Evolutionary conservation across 2,888 invertebrate species (phyloP), one percentile per base, ranked within the genome.

Genomic region (Imbricaverruca yamaguchii): DNA sequence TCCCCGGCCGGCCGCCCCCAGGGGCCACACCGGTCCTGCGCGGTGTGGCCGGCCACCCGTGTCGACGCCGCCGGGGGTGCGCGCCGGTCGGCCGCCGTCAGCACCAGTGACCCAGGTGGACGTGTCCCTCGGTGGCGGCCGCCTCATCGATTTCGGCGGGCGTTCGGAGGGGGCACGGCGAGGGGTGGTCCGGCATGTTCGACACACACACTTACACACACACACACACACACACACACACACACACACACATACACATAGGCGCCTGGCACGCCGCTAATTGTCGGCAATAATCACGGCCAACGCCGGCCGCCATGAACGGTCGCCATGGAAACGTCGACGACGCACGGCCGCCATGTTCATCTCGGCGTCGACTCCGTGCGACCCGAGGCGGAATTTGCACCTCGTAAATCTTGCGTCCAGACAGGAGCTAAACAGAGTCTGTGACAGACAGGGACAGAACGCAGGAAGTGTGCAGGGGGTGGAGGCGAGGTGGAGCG

Each of bases 201-300:
- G 53, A 39, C 39, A 39, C 39, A 39, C 39, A 39, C 39, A 39
- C n/a, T n/a, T n/a, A n/a, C 39, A 39, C 39, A 39, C 39, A 39
- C 39, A 39, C 39, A 39, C 39, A 39, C 39, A 39, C 39, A 39
- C 39, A 39, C 39, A 39, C 39, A 39, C 39, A 39, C 39, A 39
- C 39, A 39, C 39, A 39, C 39, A 39, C 39, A 39, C 39, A 39
- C 39, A 39, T 4, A 39, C 39, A 53, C 74, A 25, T 18, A 53
- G 74, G 21, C 53, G 74, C 25, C 55, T 53, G 18, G 21, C 21
- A 21, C 74, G 53, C 74, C 39, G 55, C 74, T 74, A 74, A 74
- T 74, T 74, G 55, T 21, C 21, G 74, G 23, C 74, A 74, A 74
- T 74, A 74, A 74, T 74, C 74, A 55, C 74, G 53, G 74, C 39